These are phyloP conservation scores for Bruchidius siliquastri DNA, from an alignment of 2,888 invertebrate genomes.

Conservation along the genomic window DNA sequence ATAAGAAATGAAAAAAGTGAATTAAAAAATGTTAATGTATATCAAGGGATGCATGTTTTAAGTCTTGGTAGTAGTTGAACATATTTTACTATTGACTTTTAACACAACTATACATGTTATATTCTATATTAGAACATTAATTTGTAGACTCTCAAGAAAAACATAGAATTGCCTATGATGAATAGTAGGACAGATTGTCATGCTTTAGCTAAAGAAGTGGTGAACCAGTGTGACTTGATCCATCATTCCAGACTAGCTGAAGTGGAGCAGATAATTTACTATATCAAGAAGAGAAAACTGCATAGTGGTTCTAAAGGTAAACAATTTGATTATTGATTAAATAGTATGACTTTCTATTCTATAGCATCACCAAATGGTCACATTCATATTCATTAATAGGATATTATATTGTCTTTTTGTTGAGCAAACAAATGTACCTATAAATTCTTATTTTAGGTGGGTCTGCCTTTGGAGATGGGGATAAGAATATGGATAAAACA, in stretches of 20 bases:
- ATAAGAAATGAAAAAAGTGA: too few relatives aligned
- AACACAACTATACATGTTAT: too few relatives aligned
- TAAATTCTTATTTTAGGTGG: slow-evolving; percentile 18
- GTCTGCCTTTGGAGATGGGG: slow-evolving; percentile 19
- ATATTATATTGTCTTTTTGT: too few relatives aligned
- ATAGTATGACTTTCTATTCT: too few relatives aligned
- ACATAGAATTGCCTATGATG: slow-evolving; percentile 76
- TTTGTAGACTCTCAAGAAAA: slow-evolving; percentile 53
- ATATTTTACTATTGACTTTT: too few relatives aligned
- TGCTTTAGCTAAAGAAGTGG: slow-evolving; percentile 75
- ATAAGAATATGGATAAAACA: slow-evolving; percentile 21
- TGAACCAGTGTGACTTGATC: slow-evolving; percentile 80
- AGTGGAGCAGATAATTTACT: slow-evolving; percentile 83
- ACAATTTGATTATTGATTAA: background rate
- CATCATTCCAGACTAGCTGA: slow-evolving; percentile 76
- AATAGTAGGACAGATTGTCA: slow-evolving; percentile 75
- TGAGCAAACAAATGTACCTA: too few relatives aligned
- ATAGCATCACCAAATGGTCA: too few relatives aligned
- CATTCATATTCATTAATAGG: too few relatives aligned
- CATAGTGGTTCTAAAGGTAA: slow-evolving; percentile 37
- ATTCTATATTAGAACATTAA: too few relatives aligned
- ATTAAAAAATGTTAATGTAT: too few relatives aligned
- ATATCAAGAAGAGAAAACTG: slow-evolving; percentile 74
- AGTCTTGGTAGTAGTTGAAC: too few relatives aligned
- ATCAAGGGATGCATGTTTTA: too few relatives aligned